Conservation (phyloP, 2,888 invertebrate genomes). For the Megalurothrips usitatus region DNA sequence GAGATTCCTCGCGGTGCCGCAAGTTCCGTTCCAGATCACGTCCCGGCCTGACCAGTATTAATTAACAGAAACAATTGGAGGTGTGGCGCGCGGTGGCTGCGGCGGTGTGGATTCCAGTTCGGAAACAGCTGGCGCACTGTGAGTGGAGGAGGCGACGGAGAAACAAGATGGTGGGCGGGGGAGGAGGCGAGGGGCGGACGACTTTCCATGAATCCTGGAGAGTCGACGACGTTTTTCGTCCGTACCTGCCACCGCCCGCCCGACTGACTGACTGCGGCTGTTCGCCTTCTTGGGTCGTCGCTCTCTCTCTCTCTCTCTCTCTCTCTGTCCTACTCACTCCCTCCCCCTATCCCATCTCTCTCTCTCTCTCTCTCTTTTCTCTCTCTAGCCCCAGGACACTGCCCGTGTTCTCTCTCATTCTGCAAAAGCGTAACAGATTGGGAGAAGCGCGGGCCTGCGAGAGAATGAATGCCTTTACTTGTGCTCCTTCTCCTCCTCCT, state of each 20-base stretch:
- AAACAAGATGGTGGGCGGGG: neutral
- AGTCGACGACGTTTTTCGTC: neutral
- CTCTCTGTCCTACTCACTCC: neutral
- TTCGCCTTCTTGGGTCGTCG: neutral
- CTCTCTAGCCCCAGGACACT: too few relatives aligned
- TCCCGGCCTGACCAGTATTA: neutral
- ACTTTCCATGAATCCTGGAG: constrained; percentile 20
- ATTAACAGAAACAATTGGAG: neutral
- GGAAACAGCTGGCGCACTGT: neutral
- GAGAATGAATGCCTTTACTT: constrained; percentile 15
- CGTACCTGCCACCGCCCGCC: constrained; percentile 6
- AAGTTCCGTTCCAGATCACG: too few relatives aligned
- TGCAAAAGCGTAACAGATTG: constrained; percentile 11
- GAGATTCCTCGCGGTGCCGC: too few relatives aligned
- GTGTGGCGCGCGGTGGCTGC: neutral
- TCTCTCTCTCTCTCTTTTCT: neutral
- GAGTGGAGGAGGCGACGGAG: neutral
- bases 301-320: neutral
- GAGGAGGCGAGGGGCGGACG: neutral
- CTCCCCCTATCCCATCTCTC: neutral
- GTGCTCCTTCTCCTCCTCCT: neutral
- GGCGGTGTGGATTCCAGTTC: neutral
- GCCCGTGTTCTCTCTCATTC: neutral
- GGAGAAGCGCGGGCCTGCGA: neutral
- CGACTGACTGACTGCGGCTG: neutral